Evolutionary conservation across 2,888 invertebrate species (phyloP).

Genomic region (Arge pagana): DNA sequence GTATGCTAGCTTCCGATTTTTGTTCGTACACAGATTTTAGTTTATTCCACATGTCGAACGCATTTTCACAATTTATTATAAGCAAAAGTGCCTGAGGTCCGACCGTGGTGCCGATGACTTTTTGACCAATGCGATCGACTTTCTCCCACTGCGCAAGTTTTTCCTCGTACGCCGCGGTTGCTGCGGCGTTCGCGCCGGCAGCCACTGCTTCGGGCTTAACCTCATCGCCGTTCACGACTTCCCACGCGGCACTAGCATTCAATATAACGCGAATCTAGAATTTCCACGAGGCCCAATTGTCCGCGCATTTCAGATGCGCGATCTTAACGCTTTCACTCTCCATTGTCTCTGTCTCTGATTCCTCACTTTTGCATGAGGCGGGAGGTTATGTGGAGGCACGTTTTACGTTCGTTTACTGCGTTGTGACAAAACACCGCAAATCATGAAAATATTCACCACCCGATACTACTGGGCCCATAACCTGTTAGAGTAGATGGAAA

Average conservation of each 20-base stretch:
- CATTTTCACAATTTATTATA: slow-evolving; percentile 37
- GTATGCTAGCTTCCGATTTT: slow-evolving; percentile 35
- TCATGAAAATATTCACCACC: slow-evolving; percentile 7
- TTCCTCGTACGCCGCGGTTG: slow-evolving; percentile 8
- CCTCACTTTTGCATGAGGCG: slow-evolving; percentile 26
- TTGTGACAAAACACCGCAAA: background rate
- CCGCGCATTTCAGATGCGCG: slow-evolving; percentile 22
- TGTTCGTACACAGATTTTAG: slow-evolving; percentile 38
- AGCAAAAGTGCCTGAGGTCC: slow-evolving; percentile 31
- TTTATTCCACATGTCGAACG: slow-evolving; percentile 42
- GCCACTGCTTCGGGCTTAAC: background rate
- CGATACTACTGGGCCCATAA: slow-evolving; percentile 24
- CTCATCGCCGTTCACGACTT: slow-evolving; percentile 11
- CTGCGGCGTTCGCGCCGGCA: background rate
- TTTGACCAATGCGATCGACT: slow-evolving; percentile 35
- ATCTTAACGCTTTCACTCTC: slow-evolving; percentile 26
- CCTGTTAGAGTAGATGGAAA: slow-evolving; percentile 21
- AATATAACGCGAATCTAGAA: slow-evolving; percentile 22
- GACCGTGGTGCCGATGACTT: slow-evolving; percentile 35
- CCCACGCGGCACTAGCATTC: slow-evolving; percentile 14
- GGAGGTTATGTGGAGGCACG: no score
- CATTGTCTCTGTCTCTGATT: slow-evolving; percentile 20
- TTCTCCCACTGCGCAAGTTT: slow-evolving; percentile 28
- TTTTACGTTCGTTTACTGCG: slow-evolving; percentile 4
- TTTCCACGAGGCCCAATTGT: slow-evolving; percentile 31